phyloP scores from a whole-genome alignment of 2,888 invertebrate genomes.

The Agrilus cyanescens region DNA sequence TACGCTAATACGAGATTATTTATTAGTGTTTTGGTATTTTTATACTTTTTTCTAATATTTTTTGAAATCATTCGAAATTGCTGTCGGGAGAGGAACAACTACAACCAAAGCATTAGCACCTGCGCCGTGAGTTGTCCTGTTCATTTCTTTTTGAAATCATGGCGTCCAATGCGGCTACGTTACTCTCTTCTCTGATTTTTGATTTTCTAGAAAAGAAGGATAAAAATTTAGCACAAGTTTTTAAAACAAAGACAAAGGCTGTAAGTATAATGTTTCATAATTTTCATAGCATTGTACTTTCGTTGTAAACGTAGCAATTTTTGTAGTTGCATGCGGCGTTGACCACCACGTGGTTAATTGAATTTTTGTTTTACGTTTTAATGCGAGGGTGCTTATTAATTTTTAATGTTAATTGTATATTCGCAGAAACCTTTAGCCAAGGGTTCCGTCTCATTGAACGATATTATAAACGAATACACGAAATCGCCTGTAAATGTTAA shows the following conservation, averaged over 20 bases:
- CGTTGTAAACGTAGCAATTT: background rate
- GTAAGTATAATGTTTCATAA: slow-evolving; percentile 42
- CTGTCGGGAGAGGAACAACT: no score
- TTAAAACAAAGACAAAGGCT: slow-evolving; percentile 60
- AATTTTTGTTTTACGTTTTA: background rate
- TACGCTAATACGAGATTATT: no score
- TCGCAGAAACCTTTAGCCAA: slow-evolving; percentile 52
- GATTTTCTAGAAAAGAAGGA: slow-evolving; percentile 54
- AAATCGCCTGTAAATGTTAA: slow-evolving; percentile 40
- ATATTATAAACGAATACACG: slow-evolving; percentile 46
- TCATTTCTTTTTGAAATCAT: slow-evolving; percentile 13
- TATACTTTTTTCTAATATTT: no score
- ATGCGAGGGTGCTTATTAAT: background rate
- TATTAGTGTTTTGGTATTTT: no score
- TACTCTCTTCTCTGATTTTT: slow-evolving; percentile 47
- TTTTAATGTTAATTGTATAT: background rate
- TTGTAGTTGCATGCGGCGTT: slow-evolving; percentile 1
- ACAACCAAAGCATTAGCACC: no score
- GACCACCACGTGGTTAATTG: background rate
- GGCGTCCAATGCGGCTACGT: slow-evolving; percentile 36
- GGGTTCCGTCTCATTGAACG: slow-evolving; percentile 51
- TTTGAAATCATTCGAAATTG: no score
- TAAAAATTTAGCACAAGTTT: slow-evolving; percentile 53
- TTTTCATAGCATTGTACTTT: background rate
- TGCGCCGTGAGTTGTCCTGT: no score